Base-by-base conservation (phyloP, 2,888 invertebrate genomes). In the Malachius bipustulatus region DNA sequence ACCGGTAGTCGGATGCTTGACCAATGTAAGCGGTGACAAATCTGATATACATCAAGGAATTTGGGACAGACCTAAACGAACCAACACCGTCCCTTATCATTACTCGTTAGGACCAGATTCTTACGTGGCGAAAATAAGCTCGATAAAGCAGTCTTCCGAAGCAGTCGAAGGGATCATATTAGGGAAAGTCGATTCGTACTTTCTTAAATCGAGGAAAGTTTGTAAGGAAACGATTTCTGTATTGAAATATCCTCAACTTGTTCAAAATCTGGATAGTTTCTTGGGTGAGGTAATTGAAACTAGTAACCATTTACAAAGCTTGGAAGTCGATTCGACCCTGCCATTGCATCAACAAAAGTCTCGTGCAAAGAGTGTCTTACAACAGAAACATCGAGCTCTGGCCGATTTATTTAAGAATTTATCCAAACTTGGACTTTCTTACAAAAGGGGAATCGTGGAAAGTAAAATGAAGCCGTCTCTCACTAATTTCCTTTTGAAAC, bases 361-460 rank as follows among this genome's bases (percentile, higher is more conserved):
- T 0, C 77, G 78, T 57, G 82, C 81, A 0, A 87, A 85, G 54
- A 77, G 76, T 55, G 79, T 88, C 33, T 67, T 89, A 3, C 82
- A 84, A 50, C 82, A 84, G 51, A 93, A 91, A 58, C 77, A 84
- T 16, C 80, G 85, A 62, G 79, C 82, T 0, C 62, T 96, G 1
- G 74, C 85, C 0, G 89, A 91, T 60, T 67, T 94, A 29, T 94
- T 93, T 59, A 87, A 84, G 56, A 69, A 71, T 14, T 63, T 97
- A 1, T 59, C 72, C 1, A 73, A 71, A 38, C 67, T 83, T 44
- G 89, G 91, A 0, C 57, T 93, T 2, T 89, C 83, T 28, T 88
- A 83, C 54, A 75, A 83, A 40, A 75, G 77, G 1, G 94, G 94
- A 2, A 64, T 83, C 4, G 65, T 79, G 16, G 71, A 77, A 49